Evolutionary conservation across 2,888 invertebrate species (phyloP), one percentile per base, ranked within the genome.

Genomic region (Cerceris rybyensis): DNA sequence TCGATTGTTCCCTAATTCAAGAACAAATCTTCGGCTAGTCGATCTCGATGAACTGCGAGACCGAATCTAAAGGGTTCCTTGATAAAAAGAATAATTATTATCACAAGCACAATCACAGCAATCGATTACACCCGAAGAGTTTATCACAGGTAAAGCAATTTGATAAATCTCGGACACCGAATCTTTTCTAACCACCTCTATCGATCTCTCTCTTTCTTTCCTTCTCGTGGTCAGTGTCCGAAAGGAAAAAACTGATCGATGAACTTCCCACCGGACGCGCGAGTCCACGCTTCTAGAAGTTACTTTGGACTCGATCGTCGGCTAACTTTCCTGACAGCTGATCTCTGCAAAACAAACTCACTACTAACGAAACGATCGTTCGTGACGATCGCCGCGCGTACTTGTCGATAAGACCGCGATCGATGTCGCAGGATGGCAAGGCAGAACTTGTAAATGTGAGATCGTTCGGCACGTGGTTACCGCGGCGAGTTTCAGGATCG

Each of bases 401-500:
- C 14, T 52, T 7, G 9, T n/a, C 52, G 11, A n/a, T 7, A 11
- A 13, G n/a, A 41, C 17, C 16, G 14, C 59, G 73, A 57, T 60
- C 67, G 63, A 43, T 49, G 14, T 28, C 57, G 67, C 67, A 16
- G 28, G 42, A n/a, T 7, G 28, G n/a, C 39, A 59, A 14, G 41
- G 28, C 28, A 4, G 28, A 28, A 28, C 28, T 11, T 52, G 57
- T 14, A 28, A 6, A 70, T 49, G 42, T 63, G 46, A 66, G 66
- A 58, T 75, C 49, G 68, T 28, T 28, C 17, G 17, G 61, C 75
- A 64, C 70, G 73, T 75, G 70, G 69, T 68, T 58, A 43, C 55
- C 81, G 67, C 75, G 54, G 59, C 76, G 72, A 81, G 75, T 69
- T 57, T 65, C 80, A 70, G 63, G 55, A 77, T 70, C 67, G 72